Conservation (phyloP, 2,113 vertebrate species). For the Laticauda laticaudata region DNA sequence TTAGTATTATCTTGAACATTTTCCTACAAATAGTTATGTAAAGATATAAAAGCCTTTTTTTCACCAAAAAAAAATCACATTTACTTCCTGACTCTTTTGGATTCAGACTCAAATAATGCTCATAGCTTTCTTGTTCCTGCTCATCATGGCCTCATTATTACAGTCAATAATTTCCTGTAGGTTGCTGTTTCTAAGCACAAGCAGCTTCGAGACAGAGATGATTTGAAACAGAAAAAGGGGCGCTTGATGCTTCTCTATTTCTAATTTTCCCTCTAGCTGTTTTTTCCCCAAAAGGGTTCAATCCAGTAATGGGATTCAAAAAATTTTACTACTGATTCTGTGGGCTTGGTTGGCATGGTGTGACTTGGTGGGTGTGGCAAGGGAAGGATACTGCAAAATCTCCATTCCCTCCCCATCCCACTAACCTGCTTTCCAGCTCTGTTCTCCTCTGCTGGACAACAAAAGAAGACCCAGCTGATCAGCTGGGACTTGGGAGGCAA, state of each 20-base stretch:
- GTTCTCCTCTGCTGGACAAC: no score
- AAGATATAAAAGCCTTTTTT: neutral
- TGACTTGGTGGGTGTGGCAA: no score
- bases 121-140: neutral
- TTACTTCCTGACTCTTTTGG: neutral
- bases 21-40: neutral
- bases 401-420: no score
- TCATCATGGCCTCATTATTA: neutral
- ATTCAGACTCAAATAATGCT: neutral
- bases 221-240: neutral
- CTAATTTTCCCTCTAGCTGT: neutral
- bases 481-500: no score
- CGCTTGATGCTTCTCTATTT: neutral
- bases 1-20: neutral
- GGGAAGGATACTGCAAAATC: no score
- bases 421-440: no score
- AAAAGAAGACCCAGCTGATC: no score
- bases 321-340: no score
- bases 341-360: no score
- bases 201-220: neutral
- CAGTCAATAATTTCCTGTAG: neutral
- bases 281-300: neutral
- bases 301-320: neutral
- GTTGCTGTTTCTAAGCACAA: neutral
- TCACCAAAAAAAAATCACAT: neutral